Percentiles rank a stretch among this genome's conserved stretches.
phyloP scores from a whole-genome alignment of 2,797 vertebrate genomes.

The Lepilemur ruficaudatus region DNA sequence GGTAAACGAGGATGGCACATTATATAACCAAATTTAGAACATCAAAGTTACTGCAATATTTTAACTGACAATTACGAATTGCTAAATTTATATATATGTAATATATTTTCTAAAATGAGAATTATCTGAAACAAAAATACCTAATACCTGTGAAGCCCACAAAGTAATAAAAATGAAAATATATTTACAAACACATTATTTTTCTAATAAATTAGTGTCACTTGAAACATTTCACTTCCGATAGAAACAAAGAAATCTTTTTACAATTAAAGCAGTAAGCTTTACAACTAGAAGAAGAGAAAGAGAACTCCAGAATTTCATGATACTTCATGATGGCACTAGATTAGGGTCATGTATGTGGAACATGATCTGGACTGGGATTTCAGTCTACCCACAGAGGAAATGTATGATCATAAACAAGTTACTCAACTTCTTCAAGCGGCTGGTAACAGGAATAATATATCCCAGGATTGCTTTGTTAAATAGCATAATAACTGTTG shows the following conservation, averaged over 20 bases:
- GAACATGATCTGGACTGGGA: neutral
- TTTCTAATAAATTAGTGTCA: constrained; percentile 5
- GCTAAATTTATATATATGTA: neutral
- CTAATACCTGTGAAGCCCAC: neutral
- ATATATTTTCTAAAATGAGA: constrained; percentile 24
- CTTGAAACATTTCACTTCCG: neutral
- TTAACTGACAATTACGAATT: neutral
- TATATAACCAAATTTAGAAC: neutral
- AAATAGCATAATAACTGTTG: neutral
- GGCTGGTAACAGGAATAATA: neutral
- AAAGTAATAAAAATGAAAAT: constrained; percentile 25
- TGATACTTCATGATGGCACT: neutral
- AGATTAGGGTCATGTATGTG: neutral
- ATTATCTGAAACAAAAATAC: neutral
- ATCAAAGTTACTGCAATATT: neutral
- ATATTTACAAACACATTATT: constrained; percentile 29
- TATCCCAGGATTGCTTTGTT: neutral
- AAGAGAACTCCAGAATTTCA: neutral
- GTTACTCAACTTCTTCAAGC: neutral
- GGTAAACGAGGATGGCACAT: neutral
- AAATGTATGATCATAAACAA: neutral
- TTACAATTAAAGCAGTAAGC: neutral
- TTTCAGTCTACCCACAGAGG: neutral
- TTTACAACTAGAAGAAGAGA: neutral
- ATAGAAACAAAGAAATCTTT: neutral